Conservation (phyloP, 2,113 vertebrate genomes). For the Hippolais icterina region DNA sequence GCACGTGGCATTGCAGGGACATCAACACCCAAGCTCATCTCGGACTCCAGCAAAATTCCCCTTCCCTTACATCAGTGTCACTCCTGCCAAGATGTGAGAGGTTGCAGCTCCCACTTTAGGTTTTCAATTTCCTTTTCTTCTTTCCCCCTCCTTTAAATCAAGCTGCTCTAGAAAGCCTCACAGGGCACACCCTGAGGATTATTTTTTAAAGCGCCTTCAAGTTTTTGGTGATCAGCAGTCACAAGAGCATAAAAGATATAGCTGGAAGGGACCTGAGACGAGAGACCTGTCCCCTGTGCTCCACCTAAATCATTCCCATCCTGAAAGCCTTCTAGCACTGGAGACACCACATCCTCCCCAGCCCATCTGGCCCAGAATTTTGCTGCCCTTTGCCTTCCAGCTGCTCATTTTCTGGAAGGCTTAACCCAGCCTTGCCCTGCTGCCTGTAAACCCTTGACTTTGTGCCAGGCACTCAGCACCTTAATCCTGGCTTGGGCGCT, state of each 20-base stretch:
- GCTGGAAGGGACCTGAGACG: neutral
- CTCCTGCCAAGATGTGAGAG: neutral
- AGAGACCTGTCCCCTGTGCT: neutral
- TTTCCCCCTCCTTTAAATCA: neutral
- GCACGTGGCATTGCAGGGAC: fast-evolving
- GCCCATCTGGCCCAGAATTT: neutral
- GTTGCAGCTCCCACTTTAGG: neutral
- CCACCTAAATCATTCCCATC: neutral
- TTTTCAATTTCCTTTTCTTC: neutral
- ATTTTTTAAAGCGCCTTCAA: neutral
- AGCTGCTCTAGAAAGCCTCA: neutral
- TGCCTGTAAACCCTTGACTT: neutral
- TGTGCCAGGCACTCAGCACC: fast-evolving
- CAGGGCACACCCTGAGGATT: neutral
- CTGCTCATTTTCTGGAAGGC: neutral
- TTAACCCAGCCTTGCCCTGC: neutral
- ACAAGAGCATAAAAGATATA: neutral
- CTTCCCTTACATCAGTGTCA: neutral
- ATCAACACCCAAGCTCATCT: neutral
- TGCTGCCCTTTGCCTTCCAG: neutral
- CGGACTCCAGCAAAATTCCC: fast-evolving
- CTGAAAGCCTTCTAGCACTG: neutral
- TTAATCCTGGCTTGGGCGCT: neutral
- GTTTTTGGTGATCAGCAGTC: neutral
- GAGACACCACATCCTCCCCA: neutral